Base-by-base conservation (phyloP, 2,797 vertebrate species). In the Mormyrus proboscirostris region DNA sequence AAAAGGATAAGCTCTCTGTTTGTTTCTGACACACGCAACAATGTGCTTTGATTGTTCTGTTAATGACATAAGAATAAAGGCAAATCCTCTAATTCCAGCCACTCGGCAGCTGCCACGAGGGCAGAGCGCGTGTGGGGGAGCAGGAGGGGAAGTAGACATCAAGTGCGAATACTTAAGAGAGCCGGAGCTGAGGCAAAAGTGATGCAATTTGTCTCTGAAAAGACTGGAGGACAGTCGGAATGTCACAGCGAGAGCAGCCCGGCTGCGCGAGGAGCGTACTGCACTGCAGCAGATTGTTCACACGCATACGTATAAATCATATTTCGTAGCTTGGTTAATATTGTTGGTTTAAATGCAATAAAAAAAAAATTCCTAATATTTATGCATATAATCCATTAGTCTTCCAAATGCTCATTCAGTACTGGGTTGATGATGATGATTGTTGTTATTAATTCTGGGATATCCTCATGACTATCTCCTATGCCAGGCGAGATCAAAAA, bases 181-280 rank as follows among this genome's bases (percentile, higher is more conserved):
- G 14, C 53, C 2, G 33, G 44, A 14, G 41, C 88, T 53, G 19
- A 85, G 9, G 62, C 47, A 50, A 65, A 19, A 41, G 33, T 89
- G 44, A 86, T 86, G 83, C 59, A 88, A 88, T 69, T 62, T 88
- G 86, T 88, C 57, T 69, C 57, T 47, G 86, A 41, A 47, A 22
- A 44, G 22, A 57, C 57, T 65, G 14, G 55, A 62, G 57, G 33
- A 49, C 55, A 69, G 44, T 25, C 9, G 22, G 29, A 88, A 88
- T 65, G 19, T 49, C 86, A 65, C 0, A 5, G 19, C 12, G 5
- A 55, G 16, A 57, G 47, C 16, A 16, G 51, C 53, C 16, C 33
- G 3, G 51, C 14, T 87, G 29, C 55, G 19, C n/a, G 41, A 3
- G 14, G 41, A 19, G 10, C 33, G 22, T n/a, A 1, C 25, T 22